Percentiles rank a stretch among this genome's conserved stretches.
Evolutionary conservation across 2,113 vertebrate genomes (phyloP).

Genomic region (Microtus richardsoni): DNA sequence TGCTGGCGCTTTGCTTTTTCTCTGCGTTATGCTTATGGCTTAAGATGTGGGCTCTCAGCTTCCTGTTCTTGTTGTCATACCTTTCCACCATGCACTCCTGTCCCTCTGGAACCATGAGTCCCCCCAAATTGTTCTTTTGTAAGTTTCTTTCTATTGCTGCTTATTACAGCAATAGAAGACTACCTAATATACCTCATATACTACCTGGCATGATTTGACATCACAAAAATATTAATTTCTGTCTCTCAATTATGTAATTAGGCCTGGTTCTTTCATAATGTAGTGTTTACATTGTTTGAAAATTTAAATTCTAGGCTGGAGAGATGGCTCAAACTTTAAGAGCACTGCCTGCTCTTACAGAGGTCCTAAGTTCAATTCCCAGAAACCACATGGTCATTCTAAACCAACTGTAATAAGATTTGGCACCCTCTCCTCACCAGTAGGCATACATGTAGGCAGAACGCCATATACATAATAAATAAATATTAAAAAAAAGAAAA

Average conservation of each 20-base stretch:
- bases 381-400: too few relatives aligned
- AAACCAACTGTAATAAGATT: too few relatives aligned
- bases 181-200: background rate
- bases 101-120: background rate
- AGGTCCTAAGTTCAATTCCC: too few relatives aligned
- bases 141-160: background rate
- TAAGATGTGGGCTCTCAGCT: background rate
- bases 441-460: too few relatives aligned
- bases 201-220: background rate
- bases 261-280: background rate
- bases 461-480: too few relatives aligned
- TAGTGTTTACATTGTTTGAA: background rate
- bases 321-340: too few relatives aligned
- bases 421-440: too few relatives aligned
- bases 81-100: background rate
- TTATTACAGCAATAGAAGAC: background rate
- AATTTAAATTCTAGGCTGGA: background rate
- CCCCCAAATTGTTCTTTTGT: background rate
- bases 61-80: background rate
- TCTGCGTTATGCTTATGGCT: background rate
- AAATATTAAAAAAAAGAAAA: too few relatives aligned
- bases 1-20: background rate
- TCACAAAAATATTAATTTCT: background rate
- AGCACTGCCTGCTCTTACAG: too few relatives aligned
- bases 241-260: background rate